Base-by-base conservation (phyloP, 2,797 vertebrate species). In the Gymnocypris eckloni region DNA sequence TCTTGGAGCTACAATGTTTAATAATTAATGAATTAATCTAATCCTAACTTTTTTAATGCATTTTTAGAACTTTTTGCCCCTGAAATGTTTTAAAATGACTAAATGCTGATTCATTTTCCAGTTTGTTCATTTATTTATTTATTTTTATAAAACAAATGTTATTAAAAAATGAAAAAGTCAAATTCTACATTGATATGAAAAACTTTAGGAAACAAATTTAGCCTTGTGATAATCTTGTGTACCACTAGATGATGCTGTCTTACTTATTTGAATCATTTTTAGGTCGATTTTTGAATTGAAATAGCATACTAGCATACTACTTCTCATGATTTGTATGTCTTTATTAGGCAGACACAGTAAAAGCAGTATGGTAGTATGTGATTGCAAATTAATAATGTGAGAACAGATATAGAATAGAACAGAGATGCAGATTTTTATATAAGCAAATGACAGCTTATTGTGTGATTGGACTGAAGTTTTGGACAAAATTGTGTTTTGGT, bases 231-330 rank as follows among this genome's bases (percentile, higher is more conserved):
- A 82, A 61, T 59, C 8, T 28, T n/a, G 9, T 72, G 5, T 66
- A 85, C 82, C 89, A 88, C 89, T 67, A 89, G 89, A 88, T 79
- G 82, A 50, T n/a, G 79, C 12, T 79, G 52, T 81, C 54, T 59
- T 78, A 56, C 54, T 59, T 78, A 56, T 79, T 78, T 82, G n/a
- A 80, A 18, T 12, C 33, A n/a, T 11, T 9, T 50, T n/a, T n/a
- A 1, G 20, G 20, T 6, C 39, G 20, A 69, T 16, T 70, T 37
- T 33, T 33, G 2, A 33, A 33, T 33, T 70, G 10, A 25, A 33
- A 48, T 6, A 3, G 33, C 56, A 79, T 10, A 28, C 56, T 20
- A 20, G 11, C 45, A 20, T 66, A 33, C 11, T 64, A 25, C 6
- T 25, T 25, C n/a, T 73, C 16, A 22, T 2, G 5, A 43, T 43